phyloP scores from a whole-genome alignment of 1,140 invertebrate genomes.

The Ceratina australensis region DNA sequence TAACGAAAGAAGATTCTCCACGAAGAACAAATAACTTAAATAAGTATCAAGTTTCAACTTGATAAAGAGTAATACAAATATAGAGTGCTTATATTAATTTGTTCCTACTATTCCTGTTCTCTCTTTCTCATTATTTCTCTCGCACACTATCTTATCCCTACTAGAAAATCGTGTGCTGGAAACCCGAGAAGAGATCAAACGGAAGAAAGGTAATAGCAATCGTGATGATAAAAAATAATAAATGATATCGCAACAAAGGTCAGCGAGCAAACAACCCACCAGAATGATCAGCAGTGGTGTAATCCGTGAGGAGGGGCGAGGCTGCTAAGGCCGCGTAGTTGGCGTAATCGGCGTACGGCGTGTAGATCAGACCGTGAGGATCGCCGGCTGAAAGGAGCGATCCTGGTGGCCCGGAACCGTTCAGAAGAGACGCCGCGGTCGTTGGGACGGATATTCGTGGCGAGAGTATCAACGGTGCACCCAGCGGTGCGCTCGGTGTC shows the following conservation, averaged over 20 bases:
- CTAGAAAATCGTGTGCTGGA: not conserved
- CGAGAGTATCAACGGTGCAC: slow-evolving; percentile 92
- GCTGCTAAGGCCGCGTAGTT: slow-evolving; percentile 92
- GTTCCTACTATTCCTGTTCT: slow-evolving; percentile 11
- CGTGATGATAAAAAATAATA: not conserved
- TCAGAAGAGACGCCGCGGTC: slow-evolving; percentile 85
- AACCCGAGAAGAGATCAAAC: slow-evolving; percentile 18
- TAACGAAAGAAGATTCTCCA: slow-evolving; percentile 21
- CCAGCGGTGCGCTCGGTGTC: slow-evolving; percentile 85
- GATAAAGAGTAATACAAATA: slow-evolving; percentile 3
- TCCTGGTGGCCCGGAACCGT: slow-evolving; percentile 86
- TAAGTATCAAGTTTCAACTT: not conserved
- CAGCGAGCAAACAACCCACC: slow-evolving; percentile 96
- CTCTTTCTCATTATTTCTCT: slow-evolving; percentile 8
- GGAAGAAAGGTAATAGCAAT: not conserved
- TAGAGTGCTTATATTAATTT: not conserved
- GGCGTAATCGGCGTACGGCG: slow-evolving; percentile 91
- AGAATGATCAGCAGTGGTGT: slow-evolving; percentile 92
- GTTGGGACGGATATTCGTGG: slow-evolving; percentile 91
- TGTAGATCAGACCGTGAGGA: slow-evolving; percentile 84
- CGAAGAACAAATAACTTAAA: slow-evolving; percentile 14
- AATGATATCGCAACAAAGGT: slow-evolving; percentile 66
- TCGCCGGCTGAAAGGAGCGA: slow-evolving; percentile 82
- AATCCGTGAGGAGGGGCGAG: slow-evolving; percentile 91
- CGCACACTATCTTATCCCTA: not conserved